phyloP scores from a whole-genome alignment of 2,113 vertebrate genomes.

The Stegostoma tigrinum region DNA sequence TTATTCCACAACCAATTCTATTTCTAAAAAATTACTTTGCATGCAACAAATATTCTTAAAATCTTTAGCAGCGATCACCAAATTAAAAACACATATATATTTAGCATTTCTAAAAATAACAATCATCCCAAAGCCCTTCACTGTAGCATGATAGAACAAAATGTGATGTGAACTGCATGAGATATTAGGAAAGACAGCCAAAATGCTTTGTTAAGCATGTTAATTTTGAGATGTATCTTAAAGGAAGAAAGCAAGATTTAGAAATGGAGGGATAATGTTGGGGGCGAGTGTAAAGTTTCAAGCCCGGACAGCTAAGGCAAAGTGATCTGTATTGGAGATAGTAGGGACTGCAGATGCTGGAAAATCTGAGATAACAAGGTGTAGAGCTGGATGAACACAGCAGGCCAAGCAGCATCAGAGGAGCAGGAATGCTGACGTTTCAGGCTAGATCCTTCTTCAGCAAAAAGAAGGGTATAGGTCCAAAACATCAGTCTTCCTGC shows the following conservation, averaged over 20 bases:
- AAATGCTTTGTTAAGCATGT: not conserved
- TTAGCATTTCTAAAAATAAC: not conserved
- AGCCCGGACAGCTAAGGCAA: not conserved
- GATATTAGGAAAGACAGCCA: not conserved
- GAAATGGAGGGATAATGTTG: not conserved
- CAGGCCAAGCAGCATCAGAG: no score
- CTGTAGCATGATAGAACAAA: not conserved
- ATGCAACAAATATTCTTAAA: not conserved
- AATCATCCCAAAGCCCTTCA: not conserved
- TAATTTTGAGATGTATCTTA: not conserved
- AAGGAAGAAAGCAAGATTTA: not conserved
- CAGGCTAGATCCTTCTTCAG: no score
- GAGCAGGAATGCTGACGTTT: no score
- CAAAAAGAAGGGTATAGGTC: no score
- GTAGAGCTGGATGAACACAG: no score
- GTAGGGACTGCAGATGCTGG: no score
- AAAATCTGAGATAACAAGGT: no score
- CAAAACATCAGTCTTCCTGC: no score
- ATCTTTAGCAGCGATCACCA: not conserved
- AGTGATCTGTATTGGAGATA: no score
- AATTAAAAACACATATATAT: not conserved
- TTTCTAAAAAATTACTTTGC: not conserved
- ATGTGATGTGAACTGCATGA: no score
- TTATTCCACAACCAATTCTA: no score
- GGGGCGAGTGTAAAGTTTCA: not conserved